phyloP scores from a whole-genome alignment of 2,113 vertebrate genomes.

The Erythrocercus mccallii region DNA sequence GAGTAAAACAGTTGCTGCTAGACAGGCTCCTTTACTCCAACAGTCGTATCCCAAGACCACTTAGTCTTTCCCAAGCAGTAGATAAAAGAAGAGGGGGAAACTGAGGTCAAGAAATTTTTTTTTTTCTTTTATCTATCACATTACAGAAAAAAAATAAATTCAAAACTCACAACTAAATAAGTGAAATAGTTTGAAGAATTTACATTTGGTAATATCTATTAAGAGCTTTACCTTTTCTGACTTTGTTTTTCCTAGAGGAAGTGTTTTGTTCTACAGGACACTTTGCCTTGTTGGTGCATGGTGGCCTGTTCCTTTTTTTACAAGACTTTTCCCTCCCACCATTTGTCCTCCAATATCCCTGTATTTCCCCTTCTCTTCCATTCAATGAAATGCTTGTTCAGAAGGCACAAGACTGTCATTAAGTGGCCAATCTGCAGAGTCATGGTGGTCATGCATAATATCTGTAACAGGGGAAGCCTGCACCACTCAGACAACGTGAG shows the following conservation, averaged over 20 bases:
- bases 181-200: neutral
- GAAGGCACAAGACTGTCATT: neutral
- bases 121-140: neutral
- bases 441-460: too few relatives aligned
- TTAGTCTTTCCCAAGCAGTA: neutral
- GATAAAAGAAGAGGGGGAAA: neutral
- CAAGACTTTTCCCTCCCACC: neutral
- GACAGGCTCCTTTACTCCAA: conserved; percentile 27
- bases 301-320: neutral
- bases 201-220: neutral
- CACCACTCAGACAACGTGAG: rapidly evolving
- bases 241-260: neutral
- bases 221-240: neutral
- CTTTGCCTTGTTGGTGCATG: neutral
- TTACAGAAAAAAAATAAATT: neutral
- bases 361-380: neutral
- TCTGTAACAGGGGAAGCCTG: neutral
- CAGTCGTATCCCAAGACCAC: neutral
- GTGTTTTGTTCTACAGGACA: neutral
- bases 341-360: neutral
- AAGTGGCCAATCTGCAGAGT: neutral
- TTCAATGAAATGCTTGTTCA: neutral
- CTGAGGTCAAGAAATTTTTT: neutral
- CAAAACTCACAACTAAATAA: neutral
- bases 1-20: conserved; percentile 55